phyloP scores from a whole-genome alignment of 2,113 vertebrate genomes.

The Dromas ardeola region DNA sequence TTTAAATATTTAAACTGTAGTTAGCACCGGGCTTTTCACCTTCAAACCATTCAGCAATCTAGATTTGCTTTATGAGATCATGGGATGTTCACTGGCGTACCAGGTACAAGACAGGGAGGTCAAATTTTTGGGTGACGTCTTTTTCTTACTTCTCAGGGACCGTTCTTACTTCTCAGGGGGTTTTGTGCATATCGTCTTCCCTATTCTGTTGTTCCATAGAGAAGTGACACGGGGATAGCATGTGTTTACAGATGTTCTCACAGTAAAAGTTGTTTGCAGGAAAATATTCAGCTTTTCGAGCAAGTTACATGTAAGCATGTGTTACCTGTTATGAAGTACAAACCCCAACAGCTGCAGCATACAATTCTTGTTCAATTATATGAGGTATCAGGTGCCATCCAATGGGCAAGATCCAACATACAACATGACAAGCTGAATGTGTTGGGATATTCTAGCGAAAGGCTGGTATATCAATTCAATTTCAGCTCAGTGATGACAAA shows the following conservation, averaged over 20 bases:
- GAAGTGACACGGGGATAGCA: background rate
- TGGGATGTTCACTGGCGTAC: background rate
- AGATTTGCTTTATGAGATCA: background rate
- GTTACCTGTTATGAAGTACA: background rate
- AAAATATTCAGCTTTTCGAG: background rate
- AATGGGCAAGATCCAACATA: background rate
- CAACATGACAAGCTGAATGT: background rate
- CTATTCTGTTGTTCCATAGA: background rate
- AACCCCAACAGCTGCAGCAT: background rate
- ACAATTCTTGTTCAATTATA: background rate
- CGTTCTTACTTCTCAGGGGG: background rate
- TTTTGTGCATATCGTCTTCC: background rate
- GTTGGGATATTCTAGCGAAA: background rate
- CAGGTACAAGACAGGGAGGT: background rate
- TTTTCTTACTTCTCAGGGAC: background rate
- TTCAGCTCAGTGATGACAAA: background rate
- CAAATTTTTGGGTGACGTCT: background rate
- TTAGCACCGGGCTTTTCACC: background rate
- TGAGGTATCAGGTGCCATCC: background rate
- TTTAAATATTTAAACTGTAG: conserved; percentile 1
- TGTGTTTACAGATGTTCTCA: background rate
- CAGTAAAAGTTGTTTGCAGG: background rate
- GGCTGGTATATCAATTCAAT: background rate
- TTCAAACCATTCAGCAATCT: background rate
- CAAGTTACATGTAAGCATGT: background rate